Evolutionary conservation across 2,113 vertebrate species (phyloP).

Genomic region (Ameiurus melas): DNA sequence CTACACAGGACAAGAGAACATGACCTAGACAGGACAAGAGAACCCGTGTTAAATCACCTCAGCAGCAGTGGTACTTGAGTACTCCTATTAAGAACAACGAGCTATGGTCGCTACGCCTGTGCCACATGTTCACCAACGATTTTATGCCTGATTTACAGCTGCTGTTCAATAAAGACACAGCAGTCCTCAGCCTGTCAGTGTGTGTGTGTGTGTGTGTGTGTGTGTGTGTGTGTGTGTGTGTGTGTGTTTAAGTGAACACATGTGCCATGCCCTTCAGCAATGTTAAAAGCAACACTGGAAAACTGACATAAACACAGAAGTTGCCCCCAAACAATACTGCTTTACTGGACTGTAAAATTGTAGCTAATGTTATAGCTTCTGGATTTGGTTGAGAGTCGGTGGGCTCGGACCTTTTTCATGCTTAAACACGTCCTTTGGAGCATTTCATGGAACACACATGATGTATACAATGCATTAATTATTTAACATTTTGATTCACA

Average conservation of each 20-base stretch:
- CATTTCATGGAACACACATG: not conserved
- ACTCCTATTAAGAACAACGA: not conserved
- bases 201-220: not conserved
- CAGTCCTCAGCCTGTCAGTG: constrained; percentile 20
- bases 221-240: not conserved
- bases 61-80: not conserved
- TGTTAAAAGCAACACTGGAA: constrained; percentile 37
- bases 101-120: not conserved
- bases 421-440: not conserved
- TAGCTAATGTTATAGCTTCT: constrained; percentile 35
- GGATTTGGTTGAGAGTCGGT: constrained; percentile 24
- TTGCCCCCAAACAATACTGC: constrained; percentile 11
- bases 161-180: constrained; percentile 37
- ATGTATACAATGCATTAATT: not conserved
- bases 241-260: constrained; percentile 24
- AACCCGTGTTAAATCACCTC: not conserved
- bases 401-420: constrained; percentile 21
- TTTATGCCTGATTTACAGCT: constrained; percentile 46
- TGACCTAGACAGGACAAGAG: not conserved
- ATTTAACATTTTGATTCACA: not conserved
- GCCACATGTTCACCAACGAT: constrained; percentile 28
- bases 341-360: constrained; percentile 39
- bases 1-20: not conserved
- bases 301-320: constrained; percentile 39
- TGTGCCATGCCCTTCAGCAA: not conserved